Percentiles rank a stretch among this genome's conserved stretches.
Conservation (phyloP, 2,888 invertebrate species). For the Lasius fuliginosus region DNA sequence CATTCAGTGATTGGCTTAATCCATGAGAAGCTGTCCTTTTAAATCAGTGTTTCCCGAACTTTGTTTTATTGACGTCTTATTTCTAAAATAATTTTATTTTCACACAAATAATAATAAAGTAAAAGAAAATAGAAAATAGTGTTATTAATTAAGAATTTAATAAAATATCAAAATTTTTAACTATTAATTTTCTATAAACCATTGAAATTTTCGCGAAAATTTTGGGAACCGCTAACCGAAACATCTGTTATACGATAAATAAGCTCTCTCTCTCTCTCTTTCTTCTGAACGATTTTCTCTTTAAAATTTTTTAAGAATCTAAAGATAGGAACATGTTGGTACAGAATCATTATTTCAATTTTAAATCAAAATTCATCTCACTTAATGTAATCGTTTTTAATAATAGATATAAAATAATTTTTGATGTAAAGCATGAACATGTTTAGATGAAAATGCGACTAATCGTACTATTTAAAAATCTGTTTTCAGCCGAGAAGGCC, state of each 20-base stretch:
- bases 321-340: neutral
- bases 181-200: neutral
- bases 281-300: neutral
- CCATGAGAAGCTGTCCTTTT: neutral
- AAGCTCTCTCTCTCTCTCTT: neutral
- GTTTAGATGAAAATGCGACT: constrained; percentile 29
- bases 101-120: neutral
- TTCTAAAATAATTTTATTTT: neutral
- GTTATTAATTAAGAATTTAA: neutral
- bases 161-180: constrained; percentile 1
- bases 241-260: neutral
- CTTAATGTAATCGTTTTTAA: neutral
- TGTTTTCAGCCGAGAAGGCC: constrained; percentile 81
- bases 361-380: neutral
- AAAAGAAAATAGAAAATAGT: neutral
- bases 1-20: neutral
- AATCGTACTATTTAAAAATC: constrained; percentile 59
- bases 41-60: neutral
- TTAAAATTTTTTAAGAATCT: neutral
- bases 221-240: neutral
- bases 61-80: neutral
- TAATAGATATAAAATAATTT: neutral
- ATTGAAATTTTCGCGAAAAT: neutral
- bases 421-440: neutral
- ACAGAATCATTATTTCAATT: neutral